Evolutionary conservation across 1,140 invertebrate species (phyloP).

Genomic region (Brachionus manjavacas): DNA sequence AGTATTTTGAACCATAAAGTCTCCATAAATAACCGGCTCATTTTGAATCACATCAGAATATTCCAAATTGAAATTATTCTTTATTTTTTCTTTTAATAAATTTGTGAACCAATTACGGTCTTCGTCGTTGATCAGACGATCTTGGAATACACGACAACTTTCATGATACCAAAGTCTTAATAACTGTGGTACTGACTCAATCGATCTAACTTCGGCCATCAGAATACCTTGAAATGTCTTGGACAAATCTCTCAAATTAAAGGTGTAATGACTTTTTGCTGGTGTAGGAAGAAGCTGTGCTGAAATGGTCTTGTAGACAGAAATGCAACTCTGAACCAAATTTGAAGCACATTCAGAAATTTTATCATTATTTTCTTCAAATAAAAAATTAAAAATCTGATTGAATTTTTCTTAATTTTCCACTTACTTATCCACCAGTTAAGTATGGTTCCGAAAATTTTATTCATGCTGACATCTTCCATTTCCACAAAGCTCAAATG

Average conservation of each 20-base stretch:
- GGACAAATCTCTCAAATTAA: slow-evolving; percentile 58
- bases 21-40: slow-evolving; percentile 58
- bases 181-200: slow-evolving; percentile 60
- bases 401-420: neutral
- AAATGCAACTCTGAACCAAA: slow-evolving; percentile 63
- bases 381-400: slow-evolving; percentile 44
- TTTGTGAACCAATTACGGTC: slow-evolving; percentile 56
- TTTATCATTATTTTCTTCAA: slow-evolving; percentile 46
- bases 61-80: slow-evolving; percentile 50
- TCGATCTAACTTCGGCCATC: slow-evolving; percentile 61
- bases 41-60: slow-evolving; percentile 52
- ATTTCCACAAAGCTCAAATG: slow-evolving; percentile 63
- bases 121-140: slow-evolving; percentile 58
- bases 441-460: slow-evolving; percentile 68
- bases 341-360: slow-evolving; percentile 53
- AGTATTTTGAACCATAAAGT: slow-evolving; percentile 50
- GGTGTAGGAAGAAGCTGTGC: slow-evolving; percentile 57
- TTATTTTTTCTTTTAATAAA: slow-evolving; percentile 53
- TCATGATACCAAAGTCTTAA: slow-evolving; percentile 58
- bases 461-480: slow-evolving; percentile 67
- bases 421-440: slow-evolving; percentile 63
- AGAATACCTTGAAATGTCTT: slow-evolving; percentile 59
- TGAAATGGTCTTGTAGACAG: slow-evolving; percentile 64
- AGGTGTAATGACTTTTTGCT: slow-evolving; percentile 58
- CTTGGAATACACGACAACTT: slow-evolving; percentile 57